Percentiles rank a stretch among this genome's conserved stretches.
Evolutionary conservation across 2,888 invertebrate genomes (phyloP).

Genomic region (Stenodera caucasica): DNA sequence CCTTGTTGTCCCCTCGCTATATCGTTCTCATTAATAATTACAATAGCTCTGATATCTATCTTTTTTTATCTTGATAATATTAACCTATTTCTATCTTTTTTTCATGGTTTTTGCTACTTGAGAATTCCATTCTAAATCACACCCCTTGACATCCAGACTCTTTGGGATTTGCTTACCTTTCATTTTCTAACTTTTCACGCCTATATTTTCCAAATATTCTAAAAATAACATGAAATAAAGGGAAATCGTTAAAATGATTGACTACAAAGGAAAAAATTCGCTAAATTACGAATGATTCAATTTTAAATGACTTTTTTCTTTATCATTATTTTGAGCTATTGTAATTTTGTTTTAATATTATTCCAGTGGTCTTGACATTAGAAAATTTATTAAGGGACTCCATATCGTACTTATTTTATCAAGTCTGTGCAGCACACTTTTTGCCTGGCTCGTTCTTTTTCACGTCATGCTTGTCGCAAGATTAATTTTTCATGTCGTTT

Average conservation of each 20-base stretch:
- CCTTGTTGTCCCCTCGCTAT: background rate
- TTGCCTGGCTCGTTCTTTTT: slow-evolving; percentile 24
- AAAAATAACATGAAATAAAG: background rate
- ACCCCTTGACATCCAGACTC: background rate
- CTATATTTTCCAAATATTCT: background rate
- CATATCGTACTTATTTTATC: slow-evolving; percentile 32
- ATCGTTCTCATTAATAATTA: background rate
- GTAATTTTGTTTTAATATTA: slow-evolving; percentile 26
- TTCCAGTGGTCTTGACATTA: slow-evolving; percentile 26
- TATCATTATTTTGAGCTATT: slow-evolving; percentile 16
- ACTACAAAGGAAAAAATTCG: background rate
- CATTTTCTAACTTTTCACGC: background rate
- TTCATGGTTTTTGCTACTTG: background rate
- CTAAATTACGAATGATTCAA: background rate
- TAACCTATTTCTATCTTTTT: background rate
- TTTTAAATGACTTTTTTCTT: slow-evolving; percentile 1
- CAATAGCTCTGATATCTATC: background rate
- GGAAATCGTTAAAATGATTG: background rate
- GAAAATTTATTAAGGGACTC: slow-evolving; percentile 28
- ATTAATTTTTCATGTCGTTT: slow-evolving; percentile 30
- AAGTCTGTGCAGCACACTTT: slow-evolving; percentile 24
- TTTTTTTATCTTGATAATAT: background rate
- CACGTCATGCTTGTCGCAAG: slow-evolving; percentile 28
- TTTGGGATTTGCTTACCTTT: slow-evolving; percentile 4
- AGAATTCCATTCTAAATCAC: background rate